phyloP scores from a whole-genome alignment of 2,797 vertebrate genomes.

The Falco novaeseelandiae region DNA sequence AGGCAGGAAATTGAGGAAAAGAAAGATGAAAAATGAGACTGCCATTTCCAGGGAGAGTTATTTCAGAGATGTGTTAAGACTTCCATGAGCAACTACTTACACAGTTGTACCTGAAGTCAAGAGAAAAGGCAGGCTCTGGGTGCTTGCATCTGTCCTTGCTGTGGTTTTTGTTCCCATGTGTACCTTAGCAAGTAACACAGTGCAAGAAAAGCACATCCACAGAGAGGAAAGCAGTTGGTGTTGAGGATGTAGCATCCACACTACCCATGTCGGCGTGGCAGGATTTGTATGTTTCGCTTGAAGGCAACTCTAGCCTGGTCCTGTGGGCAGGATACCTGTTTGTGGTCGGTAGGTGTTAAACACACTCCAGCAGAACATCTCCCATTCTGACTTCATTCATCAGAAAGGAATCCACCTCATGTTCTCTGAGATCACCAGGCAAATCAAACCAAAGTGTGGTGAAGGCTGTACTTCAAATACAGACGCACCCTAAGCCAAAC shows the following conservation, averaged over 20 bases:
- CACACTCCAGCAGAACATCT: neutral
- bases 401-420: neutral
- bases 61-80: neutral
- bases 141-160: neutral
- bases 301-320: neutral
- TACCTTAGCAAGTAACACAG: neutral
- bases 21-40: neutral
- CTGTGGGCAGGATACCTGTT: neutral
- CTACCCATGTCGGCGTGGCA: neutral
- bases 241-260: neutral
- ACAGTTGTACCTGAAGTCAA: neutral
- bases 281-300: neutral
- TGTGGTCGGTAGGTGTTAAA: accelerated
- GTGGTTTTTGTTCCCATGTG: neutral
- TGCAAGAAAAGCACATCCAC: neutral
- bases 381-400: neutral
- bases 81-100: neutral
- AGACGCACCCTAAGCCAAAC: neutral
- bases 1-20: neutral
- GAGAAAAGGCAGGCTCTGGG: neutral
- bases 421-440: neutral
- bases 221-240: neutral
- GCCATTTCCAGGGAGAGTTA: neutral
- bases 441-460: neutral
- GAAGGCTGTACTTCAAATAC: neutral